Evolutionary conservation across 2,797 vertebrate species (phyloP).

Genomic region (Sebastes kiyomatsui): DNA sequence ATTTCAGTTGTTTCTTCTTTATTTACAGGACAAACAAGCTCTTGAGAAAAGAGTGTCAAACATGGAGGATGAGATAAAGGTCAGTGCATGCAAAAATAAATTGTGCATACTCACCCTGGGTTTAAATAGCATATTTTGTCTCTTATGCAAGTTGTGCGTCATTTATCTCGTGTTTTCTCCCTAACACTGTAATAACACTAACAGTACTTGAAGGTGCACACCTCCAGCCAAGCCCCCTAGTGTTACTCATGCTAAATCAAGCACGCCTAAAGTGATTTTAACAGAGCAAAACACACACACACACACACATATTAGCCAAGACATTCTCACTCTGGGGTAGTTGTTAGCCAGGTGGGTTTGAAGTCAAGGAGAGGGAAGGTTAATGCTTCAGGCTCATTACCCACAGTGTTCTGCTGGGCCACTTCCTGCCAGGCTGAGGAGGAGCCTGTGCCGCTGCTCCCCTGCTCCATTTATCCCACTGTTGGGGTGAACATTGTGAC

Average conservation of each 20-base stretch:
- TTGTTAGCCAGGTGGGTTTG: constrained; percentile 62
- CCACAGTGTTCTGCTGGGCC: constrained; percentile 64
- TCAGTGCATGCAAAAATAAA: constrained; percentile 69
- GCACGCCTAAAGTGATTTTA: constrained; percentile 46
- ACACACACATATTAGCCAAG: constrained; percentile 9
- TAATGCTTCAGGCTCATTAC: constrained; percentile 71
- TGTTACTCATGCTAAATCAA: constrained; percentile 47
- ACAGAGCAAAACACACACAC: constrained; percentile 33
- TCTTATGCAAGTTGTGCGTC: constrained; percentile 4
- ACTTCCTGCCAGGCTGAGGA: constrained; percentile 63
- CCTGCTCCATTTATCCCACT: constrained; percentile 72
- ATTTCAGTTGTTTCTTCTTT: constrained; percentile 8
- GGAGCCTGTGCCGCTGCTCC: constrained; percentile 63
- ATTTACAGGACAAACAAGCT: constrained; percentile 89
- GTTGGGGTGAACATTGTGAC: constrained; percentile 78
- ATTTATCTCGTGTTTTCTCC: constrained; percentile 23
- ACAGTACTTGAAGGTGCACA: constrained; percentile 13
- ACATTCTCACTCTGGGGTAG: constrained; percentile 13
- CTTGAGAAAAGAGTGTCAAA: constrained; percentile 94
- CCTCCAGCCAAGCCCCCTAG: constrained; percentile 16
- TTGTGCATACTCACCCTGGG: background rate
- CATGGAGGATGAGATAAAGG: constrained; percentile 98
- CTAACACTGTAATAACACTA: constrained; percentile 17
- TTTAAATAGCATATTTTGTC: constrained; percentile 26
- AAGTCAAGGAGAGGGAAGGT: constrained; percentile 72